These are phyloP conservation scores for Latheticus oryzae DNA, from an alignment of 2,888 invertebrate species.

Conservation along the genomic window DNA sequence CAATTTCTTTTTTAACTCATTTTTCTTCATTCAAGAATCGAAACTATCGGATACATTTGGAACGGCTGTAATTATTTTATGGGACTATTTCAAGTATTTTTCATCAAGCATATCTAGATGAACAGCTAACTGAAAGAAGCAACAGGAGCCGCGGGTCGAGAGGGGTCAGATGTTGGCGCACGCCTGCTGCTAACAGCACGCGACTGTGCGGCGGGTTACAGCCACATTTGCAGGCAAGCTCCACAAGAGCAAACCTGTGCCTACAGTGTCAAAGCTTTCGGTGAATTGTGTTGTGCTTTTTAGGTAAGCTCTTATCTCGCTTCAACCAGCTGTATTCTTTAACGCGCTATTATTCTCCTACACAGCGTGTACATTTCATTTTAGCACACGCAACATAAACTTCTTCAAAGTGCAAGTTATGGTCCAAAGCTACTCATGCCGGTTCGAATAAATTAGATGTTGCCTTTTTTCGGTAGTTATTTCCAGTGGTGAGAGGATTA, in stretches of 20 bases:
- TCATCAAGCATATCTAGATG: slow-evolving; percentile 60
- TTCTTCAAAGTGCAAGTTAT: slow-evolving; percentile 26
- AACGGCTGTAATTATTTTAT: slow-evolving; percentile 19
- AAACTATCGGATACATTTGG: slow-evolving; percentile 8
- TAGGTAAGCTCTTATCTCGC: slow-evolving; percentile 49
- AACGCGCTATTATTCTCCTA: slow-evolving; percentile 37
- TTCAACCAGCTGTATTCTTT: slow-evolving; percentile 43
- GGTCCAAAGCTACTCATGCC: slow-evolving; percentile 16
- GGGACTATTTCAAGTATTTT: slow-evolving; percentile 54
- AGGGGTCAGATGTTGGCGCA: slow-evolving; percentile 68
- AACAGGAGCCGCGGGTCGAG: slow-evolving; percentile 65
- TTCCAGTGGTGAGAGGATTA: slow-evolving; percentile 34
- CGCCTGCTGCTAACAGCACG: slow-evolving; percentile 64
- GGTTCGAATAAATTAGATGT: slow-evolving; percentile 25
- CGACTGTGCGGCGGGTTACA: slow-evolving; percentile 63
- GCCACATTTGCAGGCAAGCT: slow-evolving; percentile 61
- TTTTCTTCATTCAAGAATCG: neutral
- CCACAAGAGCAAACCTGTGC: slow-evolving; percentile 54
- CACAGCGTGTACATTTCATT: slow-evolving; percentile 47
- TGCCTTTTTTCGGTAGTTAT: slow-evolving; percentile 11
- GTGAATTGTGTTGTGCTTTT: slow-evolving; percentile 53
- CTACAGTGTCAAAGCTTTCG: slow-evolving; percentile 44
- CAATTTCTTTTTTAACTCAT: neutral
- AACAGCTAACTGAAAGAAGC: slow-evolving; percentile 65
- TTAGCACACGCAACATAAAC: slow-evolving; percentile 47